Percentiles rank a stretch among this genome's conserved stretches.
These are phyloP conservation scores for Drosophila bocqueti DNA, from an alignment of 1,140 invertebrate species.

Conservation along the genomic window DNA sequence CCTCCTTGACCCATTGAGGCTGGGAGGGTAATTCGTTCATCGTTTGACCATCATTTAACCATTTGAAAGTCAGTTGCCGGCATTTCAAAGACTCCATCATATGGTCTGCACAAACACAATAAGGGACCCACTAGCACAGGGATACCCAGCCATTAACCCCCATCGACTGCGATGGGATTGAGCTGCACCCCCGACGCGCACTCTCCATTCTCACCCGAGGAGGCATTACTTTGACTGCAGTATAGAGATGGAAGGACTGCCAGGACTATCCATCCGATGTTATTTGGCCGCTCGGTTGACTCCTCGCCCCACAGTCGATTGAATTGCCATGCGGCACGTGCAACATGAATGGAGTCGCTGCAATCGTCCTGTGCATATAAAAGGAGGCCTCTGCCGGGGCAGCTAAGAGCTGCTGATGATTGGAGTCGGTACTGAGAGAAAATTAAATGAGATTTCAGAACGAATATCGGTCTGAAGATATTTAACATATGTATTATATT, in stretches of 20 bases:
- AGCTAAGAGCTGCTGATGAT: slow-evolving; percentile 70
- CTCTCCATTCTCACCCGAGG: neutral
- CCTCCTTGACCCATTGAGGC: slow-evolving; percentile 5
- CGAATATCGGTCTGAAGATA: neutral
- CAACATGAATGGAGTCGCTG: slow-evolving; percentile 44
- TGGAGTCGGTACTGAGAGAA: slow-evolving; percentile 16
- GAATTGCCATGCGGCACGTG: slow-evolving; percentile 67
- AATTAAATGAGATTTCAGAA: neutral
- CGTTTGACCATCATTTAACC: slow-evolving; percentile 48
- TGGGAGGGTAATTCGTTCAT: slow-evolving; percentile 37
- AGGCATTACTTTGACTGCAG: slow-evolving; percentile 55
- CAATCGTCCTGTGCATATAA: slow-evolving; percentile 45
- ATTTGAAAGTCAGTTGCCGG: slow-evolving; percentile 44
- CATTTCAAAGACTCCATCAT: slow-evolving; percentile 34
- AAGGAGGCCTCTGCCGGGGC: slow-evolving; percentile 59
- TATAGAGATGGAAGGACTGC: slow-evolving; percentile 21
- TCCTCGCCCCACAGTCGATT: slow-evolving; percentile 56
- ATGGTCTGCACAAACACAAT: slow-evolving; percentile 50
- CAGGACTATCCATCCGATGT: slow-evolving; percentile 42
- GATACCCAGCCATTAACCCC: slow-evolving; percentile 28
- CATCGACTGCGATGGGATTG: slow-evolving; percentile 34
- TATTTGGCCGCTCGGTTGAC: slow-evolving; percentile 46
- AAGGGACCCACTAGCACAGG: slow-evolving; percentile 26
- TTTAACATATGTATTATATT: too few species aligned
- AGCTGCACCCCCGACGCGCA: neutral